phyloP scores from a whole-genome alignment of 1,140 invertebrate species.

The Danaus melanippus region DNA sequence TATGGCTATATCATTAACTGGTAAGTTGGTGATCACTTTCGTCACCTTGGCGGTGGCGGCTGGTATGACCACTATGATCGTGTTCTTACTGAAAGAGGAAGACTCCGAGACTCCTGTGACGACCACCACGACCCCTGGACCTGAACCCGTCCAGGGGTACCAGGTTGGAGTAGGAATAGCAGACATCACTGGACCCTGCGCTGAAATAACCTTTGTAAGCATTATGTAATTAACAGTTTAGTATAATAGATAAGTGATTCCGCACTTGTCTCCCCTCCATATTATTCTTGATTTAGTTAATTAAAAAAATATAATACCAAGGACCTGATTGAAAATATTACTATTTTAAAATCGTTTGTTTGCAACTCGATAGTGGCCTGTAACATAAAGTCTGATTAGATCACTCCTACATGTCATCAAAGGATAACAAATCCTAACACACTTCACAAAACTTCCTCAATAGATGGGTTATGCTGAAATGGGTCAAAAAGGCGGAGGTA shows the following conservation, averaged over 20 bases:
- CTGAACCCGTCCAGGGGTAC: constrained; percentile 18
- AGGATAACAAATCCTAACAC: too few relatives aligned
- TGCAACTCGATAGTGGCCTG: too few relatives aligned
- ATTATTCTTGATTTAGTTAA: too few relatives aligned
- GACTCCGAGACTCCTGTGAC: constrained; percentile 1
- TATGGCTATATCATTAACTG: constrained; percentile 37
- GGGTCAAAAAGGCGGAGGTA: constrained; percentile 83
- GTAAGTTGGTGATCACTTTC: constrained; percentile 32
- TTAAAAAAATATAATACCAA: too few relatives aligned
- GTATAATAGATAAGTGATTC: too few relatives aligned
- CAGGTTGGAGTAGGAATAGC: constrained; percentile 84
- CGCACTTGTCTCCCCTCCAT: too few relatives aligned
- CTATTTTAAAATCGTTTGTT: too few relatives aligned
- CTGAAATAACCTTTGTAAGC: constrained; percentile 93
- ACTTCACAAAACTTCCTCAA: not conserved
- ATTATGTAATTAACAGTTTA: constrained; percentile 2
- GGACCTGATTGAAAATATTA: too few relatives aligned
- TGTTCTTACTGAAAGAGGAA: constrained; percentile 28
- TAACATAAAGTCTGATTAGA: too few relatives aligned
- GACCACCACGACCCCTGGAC: not conserved
- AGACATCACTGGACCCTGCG: constrained; percentile 90
- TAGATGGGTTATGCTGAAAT: constrained; percentile 96
- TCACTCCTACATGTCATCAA: too few relatives aligned
- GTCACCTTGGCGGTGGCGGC: constrained; percentile 33
- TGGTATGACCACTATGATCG: constrained; percentile 38